phyloP scores from a whole-genome alignment of 2,888 invertebrate species.

The Cryptus armator region DNA sequence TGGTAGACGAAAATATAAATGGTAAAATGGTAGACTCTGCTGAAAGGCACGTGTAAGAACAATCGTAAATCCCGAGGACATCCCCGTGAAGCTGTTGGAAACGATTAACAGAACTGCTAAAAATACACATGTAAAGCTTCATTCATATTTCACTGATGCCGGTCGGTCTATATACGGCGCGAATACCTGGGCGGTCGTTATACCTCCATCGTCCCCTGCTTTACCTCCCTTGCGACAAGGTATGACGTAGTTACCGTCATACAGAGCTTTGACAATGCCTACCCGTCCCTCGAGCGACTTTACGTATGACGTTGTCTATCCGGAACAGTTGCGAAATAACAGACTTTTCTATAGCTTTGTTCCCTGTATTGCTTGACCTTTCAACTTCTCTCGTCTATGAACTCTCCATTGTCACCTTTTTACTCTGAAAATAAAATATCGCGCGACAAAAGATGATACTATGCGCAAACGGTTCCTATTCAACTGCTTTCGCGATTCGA shows the following conservation, averaged over 20 bases:
- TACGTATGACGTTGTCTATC: neutral
- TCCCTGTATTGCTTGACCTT: neutral
- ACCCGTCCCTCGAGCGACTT: neutral
- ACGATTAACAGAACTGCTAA: neutral
- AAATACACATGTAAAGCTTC: slow-evolving; percentile 32
- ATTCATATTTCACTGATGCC: slow-evolving; percentile 49
- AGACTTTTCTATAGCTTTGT: neutral
- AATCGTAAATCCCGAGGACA: slow-evolving; percentile 8
- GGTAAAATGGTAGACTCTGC: neutral
- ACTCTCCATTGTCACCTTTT: neutral
- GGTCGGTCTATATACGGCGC: slow-evolving; percentile 45
- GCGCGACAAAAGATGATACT: too few species aligned
- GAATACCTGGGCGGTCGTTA: slow-evolving; percentile 41
- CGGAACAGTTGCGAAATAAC: neutral
- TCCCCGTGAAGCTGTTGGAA: neutral
- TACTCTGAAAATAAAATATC: too few species aligned
- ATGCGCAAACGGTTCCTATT: too few species aligned
- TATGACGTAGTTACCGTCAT: slow-evolving; percentile 29
- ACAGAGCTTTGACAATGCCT: neutral
- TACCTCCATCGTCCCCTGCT: slow-evolving; percentile 18
- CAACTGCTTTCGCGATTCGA: too few species aligned
- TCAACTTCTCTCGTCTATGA: neutral
- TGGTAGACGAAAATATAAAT: neutral
- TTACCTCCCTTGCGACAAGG: slow-evolving; percentile 31
- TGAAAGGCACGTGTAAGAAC: neutral